Base-by-base conservation (phyloP, 2,888 invertebrate species). In the Pollenia labialis region DNA sequence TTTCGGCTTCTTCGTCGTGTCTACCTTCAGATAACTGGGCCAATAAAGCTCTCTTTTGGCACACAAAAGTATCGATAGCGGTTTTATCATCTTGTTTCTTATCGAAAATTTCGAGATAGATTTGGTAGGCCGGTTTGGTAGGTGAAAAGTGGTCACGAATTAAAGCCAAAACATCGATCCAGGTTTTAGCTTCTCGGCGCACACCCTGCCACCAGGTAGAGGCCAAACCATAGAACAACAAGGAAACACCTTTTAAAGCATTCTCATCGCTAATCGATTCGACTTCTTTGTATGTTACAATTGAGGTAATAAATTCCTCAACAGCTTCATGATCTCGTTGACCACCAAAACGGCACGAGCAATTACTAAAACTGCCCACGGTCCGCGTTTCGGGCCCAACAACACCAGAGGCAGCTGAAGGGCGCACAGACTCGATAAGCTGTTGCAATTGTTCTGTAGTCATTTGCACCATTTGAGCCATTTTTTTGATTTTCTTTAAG, bases 271-370 rank as follows among this genome's bases (percentile, higher is more conserved):
- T 92, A 11, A 92, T 92, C 14, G 88, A 88, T 83, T 92, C 92
- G 50, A 92, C 87, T 75, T 93, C 93, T 74, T 92, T 92, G 88
- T 91, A 93, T 1, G 92, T 90, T 56, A 90, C 91, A 60, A 92
- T 89, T 0, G 91, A 89, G 7, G 89, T 91, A 54, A 92, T 91
- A 72, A 93, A 92, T 76, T 91, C 92, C 46, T 93, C 92, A 32
- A 92, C 92, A 10, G 92, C 92, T 68, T 92, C 92, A 68, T 92
- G 89, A 85, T 92, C 92, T 4, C 92, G 90, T 86, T 93, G 92
- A 2, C 93, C 92, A 54, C 89, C 88, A 69, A 93, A 93, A 0
- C 90, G 89, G 4, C 89, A 88, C 0, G 14, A 3, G 40, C 92
- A 92, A 62, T 91, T 92, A 82, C 89, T 91, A 56, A 92, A 92